Evolutionary conservation across 1,140 invertebrate species (phyloP).

Genomic region (Pseudomyrmex pallidus): DNA sequence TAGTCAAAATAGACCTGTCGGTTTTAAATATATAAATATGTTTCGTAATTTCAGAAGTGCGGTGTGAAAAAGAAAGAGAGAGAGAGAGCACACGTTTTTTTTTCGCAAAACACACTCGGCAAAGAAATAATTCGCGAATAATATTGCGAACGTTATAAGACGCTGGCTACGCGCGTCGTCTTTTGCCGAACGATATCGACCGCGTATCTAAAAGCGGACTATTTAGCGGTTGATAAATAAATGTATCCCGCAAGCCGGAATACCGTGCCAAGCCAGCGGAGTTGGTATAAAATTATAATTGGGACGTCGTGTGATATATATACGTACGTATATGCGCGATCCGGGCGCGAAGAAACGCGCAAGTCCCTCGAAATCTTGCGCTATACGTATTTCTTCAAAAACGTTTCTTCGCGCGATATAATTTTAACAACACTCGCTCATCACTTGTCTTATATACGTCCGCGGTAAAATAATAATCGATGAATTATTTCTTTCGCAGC

Average conservation of each 20-base stretch:
- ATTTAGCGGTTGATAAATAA: slow-evolving; percentile 60
- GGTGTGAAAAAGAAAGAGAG: too few relatives aligned
- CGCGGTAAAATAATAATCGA: slow-evolving; percentile 1
- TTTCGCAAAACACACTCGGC: too few relatives aligned
- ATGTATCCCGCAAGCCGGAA: slow-evolving; percentile 47
- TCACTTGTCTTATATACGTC: background rate
- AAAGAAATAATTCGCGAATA: background rate
- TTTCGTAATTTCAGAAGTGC: too few relatives aligned
- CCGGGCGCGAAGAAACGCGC: slow-evolving; percentile 23
- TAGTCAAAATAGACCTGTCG: background rate
- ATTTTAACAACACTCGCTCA: background rate
- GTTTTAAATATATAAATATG: too few relatives aligned
- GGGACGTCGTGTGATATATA: slow-evolving; percentile 36
- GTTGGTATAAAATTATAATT: slow-evolving; percentile 56
- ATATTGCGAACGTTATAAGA: slow-evolving; percentile 17
- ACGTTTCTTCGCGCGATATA: background rate
- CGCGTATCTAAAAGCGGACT: slow-evolving; percentile 51
- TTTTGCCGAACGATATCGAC: slow-evolving; percentile 42
- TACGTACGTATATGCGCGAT: background rate
- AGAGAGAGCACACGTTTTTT: too few relatives aligned
- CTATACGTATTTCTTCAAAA: background rate
- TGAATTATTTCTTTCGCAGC: slow-evolving; percentile 68
- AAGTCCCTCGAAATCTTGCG: slow-evolving; percentile 14
- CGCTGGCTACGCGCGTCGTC: background rate
- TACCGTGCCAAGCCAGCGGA: slow-evolving; percentile 48